These are phyloP conservation scores for Drosophila guanche DNA, from an alignment of 1,140 invertebrate species.

Conservation along the genomic window DNA sequence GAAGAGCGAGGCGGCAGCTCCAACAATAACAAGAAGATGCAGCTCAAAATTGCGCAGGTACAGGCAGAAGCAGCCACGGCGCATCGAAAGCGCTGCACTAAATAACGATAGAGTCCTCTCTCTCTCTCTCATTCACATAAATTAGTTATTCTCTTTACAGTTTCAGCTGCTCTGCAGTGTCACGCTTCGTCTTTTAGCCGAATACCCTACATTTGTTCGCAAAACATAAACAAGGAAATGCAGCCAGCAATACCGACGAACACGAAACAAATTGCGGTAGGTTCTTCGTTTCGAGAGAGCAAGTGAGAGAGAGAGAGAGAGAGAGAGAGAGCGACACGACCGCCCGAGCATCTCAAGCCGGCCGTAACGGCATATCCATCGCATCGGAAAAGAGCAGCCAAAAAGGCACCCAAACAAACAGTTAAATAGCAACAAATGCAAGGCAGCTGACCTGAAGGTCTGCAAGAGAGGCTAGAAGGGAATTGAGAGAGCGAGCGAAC, in stretches of 20 bases:
- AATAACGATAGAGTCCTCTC: constrained; percentile 33
- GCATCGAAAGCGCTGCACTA: constrained; percentile 28
- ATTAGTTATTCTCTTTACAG: neutral
- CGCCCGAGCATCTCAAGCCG: constrained; percentile 42
- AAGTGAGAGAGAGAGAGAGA: constrained; percentile 4
- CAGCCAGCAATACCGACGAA: constrained; percentile 49
- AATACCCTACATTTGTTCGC: constrained; percentile 73
- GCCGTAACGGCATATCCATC: constrained; percentile 28
- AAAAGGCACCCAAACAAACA: constrained; percentile 77
- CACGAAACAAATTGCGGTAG: constrained; percentile 75
- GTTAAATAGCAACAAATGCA: constrained; percentile 49
- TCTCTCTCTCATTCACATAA: neutral
- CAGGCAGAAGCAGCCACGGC: constrained; percentile 17
- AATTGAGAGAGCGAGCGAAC: constrained; percentile 10
- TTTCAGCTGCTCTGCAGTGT: constrained; percentile 11
- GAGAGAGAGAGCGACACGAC: neutral
- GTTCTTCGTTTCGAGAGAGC: constrained; percentile 48
- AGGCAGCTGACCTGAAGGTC: constrained; percentile 43
- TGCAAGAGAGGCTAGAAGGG: constrained; percentile 7
- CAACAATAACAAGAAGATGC: constrained; percentile 64
- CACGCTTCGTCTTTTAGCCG: constrained; percentile 47
- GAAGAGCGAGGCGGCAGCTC: constrained; percentile 27
- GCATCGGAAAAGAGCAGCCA: constrained; percentile 49
- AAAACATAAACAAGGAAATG: constrained; percentile 82
- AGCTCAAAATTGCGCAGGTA: constrained; percentile 62